Evolutionary conservation across 2,113 vertebrate genomes (phyloP).

Genomic region (Melanerpes aurifrons): DNA sequence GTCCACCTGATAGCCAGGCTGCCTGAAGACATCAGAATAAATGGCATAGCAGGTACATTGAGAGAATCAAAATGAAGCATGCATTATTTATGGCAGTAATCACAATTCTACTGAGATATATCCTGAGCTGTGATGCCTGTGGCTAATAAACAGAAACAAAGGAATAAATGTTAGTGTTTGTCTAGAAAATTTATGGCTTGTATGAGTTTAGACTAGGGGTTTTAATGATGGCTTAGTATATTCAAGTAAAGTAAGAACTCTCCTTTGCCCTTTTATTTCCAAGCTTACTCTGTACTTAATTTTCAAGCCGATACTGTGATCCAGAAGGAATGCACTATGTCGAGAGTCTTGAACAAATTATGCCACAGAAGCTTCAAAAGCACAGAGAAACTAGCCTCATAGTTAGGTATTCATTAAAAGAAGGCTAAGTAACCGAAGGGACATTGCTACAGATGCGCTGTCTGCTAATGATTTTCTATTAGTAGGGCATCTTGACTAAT

Average conservation of each 20-base stretch:
- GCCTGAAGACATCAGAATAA: not conserved
- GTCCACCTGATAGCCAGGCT: not conserved
- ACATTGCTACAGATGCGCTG: not conserved
- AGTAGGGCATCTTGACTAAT: not conserved
- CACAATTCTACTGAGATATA: not conserved
- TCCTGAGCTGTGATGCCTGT: not conserved
- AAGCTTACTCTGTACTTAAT: not conserved
- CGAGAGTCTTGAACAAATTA: not conserved
- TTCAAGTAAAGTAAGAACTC: not conserved
- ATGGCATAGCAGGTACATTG: not conserved
- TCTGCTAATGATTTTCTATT: not conserved
- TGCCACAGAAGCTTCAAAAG: not conserved
- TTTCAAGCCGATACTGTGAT: not conserved
- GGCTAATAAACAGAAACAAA: not conserved
- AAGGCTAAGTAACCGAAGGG: not conserved
- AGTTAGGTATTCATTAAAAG: not conserved
- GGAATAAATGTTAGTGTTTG: not conserved
- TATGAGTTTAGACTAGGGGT: not conserved
- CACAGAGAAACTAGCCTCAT: not conserved
- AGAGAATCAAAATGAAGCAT: not conserved
- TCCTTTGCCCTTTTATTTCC: not conserved
- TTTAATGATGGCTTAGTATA: not conserved
- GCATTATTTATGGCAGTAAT: constrained; percentile 11
- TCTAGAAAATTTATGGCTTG: not conserved
- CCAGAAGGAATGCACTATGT: not conserved